Evolutionary conservation across 2,113 vertebrate genomes (phyloP).

Genomic region (Miniopterus natalensis): DNA sequence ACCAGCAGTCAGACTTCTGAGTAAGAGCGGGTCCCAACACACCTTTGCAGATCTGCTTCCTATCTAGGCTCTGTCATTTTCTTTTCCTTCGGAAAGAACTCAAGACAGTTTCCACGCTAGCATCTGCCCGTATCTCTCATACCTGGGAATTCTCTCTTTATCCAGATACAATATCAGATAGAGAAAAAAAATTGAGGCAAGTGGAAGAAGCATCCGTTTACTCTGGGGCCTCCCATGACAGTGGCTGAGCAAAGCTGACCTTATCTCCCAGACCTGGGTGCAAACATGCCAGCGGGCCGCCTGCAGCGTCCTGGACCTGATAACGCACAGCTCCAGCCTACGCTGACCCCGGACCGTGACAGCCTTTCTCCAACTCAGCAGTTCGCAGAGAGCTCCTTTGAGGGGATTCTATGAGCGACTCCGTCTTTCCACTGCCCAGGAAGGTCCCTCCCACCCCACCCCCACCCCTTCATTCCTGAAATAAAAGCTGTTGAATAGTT

Average conservation of each 20-base stretch:
- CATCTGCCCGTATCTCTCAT: not conserved
- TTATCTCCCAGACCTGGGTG: not conserved
- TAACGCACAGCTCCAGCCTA: not conserved
- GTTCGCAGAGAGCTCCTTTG: not conserved
- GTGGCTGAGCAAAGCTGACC: not conserved
- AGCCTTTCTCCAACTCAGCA: not conserved
- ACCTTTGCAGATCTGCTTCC: not conserved
- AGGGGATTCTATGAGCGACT: not conserved
- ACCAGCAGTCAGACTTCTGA: not conserved
- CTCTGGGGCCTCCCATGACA: not conserved
- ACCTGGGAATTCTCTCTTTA: conserved; percentile 6
- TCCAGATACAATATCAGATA: not conserved
- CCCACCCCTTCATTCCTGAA: conserved; percentile 27
- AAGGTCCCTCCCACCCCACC: not conserved
- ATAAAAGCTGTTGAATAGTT: conserved; percentile 71
- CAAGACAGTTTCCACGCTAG: not conserved
- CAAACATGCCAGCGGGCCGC: not conserved
- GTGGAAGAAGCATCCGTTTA: not conserved
- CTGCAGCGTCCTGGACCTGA: not conserved
- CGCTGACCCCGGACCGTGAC: not conserved
- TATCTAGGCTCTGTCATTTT: not conserved
- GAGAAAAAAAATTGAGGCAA: not conserved
- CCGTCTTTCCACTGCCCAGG: not conserved
- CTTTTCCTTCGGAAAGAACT: conserved; percentile 1
- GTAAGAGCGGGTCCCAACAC: not conserved